A percentile compares a stretch with the other conserved stretches of the same genome.
Conservation (phyloP, 1,140 invertebrate species). For the Trichonephila clavata region DNA sequence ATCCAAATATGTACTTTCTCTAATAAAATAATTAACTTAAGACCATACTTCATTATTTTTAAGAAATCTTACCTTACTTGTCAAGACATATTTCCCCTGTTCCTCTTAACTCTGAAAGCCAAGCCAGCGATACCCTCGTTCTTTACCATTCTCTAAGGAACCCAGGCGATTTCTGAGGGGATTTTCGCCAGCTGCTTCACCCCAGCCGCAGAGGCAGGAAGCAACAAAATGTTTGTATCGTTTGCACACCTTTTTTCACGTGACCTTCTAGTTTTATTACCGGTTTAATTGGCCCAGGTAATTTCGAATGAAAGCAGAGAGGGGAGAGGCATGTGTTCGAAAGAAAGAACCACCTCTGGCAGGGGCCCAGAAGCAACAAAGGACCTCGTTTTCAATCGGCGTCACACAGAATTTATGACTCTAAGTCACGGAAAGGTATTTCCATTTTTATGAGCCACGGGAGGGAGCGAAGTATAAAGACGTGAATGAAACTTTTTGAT, state of each 20-base stretch:
- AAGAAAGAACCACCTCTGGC: neutral
- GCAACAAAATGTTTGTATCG: slow-evolving; percentile 50
- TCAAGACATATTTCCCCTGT: too few species aligned
- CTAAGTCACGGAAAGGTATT: slow-evolving; percentile 59
- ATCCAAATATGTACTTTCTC: too few species aligned
- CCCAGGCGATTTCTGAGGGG: neutral
- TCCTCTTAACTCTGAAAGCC: too few species aligned
- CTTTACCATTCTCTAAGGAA: too few species aligned
- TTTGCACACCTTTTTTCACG: slow-evolving; percentile 45
- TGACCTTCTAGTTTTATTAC: slow-evolving; percentile 64
- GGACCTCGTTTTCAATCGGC: slow-evolving; percentile 44
- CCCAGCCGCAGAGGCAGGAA: slow-evolving; percentile 28
- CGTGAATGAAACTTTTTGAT: neutral
- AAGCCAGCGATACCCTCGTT: too few species aligned
- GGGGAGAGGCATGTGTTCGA: neutral
- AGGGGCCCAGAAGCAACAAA: slow-evolving; percentile 9
- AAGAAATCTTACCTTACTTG: too few species aligned
- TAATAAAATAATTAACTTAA: too few species aligned
- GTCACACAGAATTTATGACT: slow-evolving; percentile 67
- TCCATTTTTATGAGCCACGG: slow-evolving; percentile 41
- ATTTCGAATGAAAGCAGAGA: slow-evolving; percentile 14
- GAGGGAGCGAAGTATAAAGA: neutral
- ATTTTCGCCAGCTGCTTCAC: slow-evolving; percentile 8
- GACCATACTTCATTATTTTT: too few species aligned
- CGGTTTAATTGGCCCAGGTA: slow-evolving; percentile 68